Conservation (phyloP, 2,113 vertebrate genomes). For the Amblyornis subalaris region DNA sequence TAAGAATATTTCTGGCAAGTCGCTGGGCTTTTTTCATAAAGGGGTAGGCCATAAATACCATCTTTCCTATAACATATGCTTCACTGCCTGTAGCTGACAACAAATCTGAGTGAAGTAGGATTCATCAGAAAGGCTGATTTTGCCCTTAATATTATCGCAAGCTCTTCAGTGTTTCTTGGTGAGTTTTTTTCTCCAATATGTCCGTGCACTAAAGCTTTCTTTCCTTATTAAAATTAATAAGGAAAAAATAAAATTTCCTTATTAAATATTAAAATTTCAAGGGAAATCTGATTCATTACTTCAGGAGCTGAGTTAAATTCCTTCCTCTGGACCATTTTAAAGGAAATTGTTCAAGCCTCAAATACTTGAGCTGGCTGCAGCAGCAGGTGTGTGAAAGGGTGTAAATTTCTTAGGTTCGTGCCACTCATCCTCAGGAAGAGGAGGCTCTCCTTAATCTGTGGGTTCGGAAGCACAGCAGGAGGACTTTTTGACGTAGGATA, state of each 20-base stretch:
- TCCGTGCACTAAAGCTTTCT: background rate
- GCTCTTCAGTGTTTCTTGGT: background rate
- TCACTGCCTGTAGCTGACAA: background rate
- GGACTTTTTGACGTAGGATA: background rate
- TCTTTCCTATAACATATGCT: background rate
- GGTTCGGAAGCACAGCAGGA: background rate
- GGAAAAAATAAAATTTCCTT: too few species aligned
- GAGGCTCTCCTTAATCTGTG: background rate
- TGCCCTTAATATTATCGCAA: background rate
- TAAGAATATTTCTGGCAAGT: background rate
- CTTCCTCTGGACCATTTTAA: background rate
- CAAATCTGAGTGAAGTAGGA: background rate
- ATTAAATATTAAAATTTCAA: background rate
- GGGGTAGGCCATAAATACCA: background rate
- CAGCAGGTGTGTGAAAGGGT: background rate
- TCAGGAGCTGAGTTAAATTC: background rate
- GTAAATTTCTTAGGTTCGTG: background rate
- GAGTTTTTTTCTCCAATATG: background rate
- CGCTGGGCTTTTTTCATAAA: background rate
- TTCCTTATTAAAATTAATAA: background rate
- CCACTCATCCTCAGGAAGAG: background rate
- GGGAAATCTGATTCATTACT: background rate
- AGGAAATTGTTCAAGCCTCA: background rate
- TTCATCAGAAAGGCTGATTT: background rate
- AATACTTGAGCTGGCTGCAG: background rate